These are phyloP conservation scores for Hirtodrosophila histrioides DNA, from an alignment of 2,888 invertebrate species.

Conservation along the genomic window DNA sequence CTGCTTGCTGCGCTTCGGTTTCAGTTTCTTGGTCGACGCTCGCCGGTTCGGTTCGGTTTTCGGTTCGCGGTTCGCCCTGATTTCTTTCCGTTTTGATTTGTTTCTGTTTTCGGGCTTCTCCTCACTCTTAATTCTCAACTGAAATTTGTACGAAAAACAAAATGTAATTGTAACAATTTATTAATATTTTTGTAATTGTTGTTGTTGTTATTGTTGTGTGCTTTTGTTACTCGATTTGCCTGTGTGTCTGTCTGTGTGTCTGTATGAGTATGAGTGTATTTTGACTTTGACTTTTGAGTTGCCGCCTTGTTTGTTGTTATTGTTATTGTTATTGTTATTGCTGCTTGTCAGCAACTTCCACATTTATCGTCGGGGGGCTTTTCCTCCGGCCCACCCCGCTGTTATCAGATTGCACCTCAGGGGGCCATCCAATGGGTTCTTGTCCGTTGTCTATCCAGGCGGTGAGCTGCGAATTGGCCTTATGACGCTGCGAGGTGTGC, in stretches of 20 bases:
- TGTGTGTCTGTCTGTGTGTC: background rate
- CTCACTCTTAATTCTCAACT: constrained; percentile 38
- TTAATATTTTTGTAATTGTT: constrained; percentile 23
- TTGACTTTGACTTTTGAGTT: constrained; percentile 33
- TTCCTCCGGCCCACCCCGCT: background rate
- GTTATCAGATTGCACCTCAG: background rate
- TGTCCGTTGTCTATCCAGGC: too few species aligned
- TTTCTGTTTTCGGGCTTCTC: constrained; percentile 6
- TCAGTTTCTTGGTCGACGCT: constrained; percentile 76
- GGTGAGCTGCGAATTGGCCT: too few species aligned
- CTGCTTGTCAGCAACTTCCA: constrained; percentile 18
- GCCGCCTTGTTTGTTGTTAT: constrained; percentile 18
- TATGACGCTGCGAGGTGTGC: too few species aligned
- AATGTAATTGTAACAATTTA: constrained; percentile 35
- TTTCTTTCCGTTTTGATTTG: constrained; percentile 12
- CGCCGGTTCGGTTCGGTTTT: constrained; percentile 72
- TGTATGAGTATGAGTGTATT: constrained; percentile 8
- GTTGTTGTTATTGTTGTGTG: constrained; percentile 7
- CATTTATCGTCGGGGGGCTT: constrained; percentile 5
- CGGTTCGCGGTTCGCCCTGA: constrained; percentile 27
- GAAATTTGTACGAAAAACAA: constrained; percentile 50
- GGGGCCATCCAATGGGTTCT: too few species aligned
- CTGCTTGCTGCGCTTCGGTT: constrained; percentile 47
- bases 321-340: constrained; percentile 5
- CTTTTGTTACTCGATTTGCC: constrained; percentile 3